A percentile compares a stretch with the other conserved stretches of the same genome.
Evolutionary conservation across 1,140 invertebrate genomes (phyloP).

Genomic region (Brachionus calyciflorus): DNA sequence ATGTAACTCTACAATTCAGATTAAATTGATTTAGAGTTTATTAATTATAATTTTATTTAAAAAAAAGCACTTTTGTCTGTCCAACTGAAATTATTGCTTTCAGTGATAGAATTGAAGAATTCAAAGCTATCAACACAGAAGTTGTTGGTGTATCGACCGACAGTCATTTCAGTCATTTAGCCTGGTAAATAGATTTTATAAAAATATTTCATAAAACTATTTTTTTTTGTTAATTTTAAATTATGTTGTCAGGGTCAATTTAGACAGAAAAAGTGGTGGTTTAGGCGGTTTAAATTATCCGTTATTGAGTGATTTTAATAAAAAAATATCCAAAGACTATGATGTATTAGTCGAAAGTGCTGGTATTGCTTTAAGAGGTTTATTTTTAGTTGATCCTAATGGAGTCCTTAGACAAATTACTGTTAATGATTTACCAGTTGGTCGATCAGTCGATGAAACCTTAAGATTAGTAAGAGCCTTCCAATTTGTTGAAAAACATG

Average conservation of each 20-base stretch:
- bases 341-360: conserved; percentile 79
- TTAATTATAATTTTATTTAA: background rate
- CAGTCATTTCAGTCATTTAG: conserved; percentile 88
- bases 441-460: conserved; percentile 81
- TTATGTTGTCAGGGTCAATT: conserved; percentile 40
- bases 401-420: conserved; percentile 69
- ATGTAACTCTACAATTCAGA: background rate
- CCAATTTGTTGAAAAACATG: conserved; percentile 84
- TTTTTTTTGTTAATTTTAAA: background rate
- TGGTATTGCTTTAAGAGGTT: conserved; percentile 75
- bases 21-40: background rate
- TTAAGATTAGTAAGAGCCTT: conserved; percentile 85
- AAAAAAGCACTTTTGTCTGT: conserved; percentile 77
- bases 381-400: conserved; percentile 70
- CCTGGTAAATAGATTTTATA: conserved; percentile 62
- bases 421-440: conserved; percentile 71
- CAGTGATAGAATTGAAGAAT: conserved; percentile 83
- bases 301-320: conserved; percentile 85
- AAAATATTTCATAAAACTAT: background rate
- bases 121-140: conserved; percentile 79
- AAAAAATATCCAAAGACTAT: conserved; percentile 79
- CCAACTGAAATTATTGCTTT: conserved; percentile 94
- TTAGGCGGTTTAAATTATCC: conserved; percentile 83
- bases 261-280: conserved; percentile 71
- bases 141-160: conserved; percentile 87